Conservation (phyloP, 2,797 vertebrate genomes). For the Enteromius paludinosus region DNA sequence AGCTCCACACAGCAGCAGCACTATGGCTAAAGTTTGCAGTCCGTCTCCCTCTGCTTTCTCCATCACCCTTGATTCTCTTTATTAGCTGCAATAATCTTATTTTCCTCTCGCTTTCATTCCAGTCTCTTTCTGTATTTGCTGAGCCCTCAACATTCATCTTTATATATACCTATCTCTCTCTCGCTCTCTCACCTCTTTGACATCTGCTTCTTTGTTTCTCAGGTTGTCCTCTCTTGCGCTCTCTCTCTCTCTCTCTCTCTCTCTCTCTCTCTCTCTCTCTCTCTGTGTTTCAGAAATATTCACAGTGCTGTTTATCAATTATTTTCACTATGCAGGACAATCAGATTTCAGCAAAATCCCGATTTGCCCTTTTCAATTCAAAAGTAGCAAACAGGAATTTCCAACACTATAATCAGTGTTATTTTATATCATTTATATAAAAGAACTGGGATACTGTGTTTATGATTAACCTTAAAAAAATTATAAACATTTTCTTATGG, state of each 20-base stretch:
- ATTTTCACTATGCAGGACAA: not conserved
- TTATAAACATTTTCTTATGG: not conserved
- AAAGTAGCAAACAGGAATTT: not conserved
- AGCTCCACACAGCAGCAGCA: slow-evolving; percentile 73
- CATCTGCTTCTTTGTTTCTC: slow-evolving; percentile 22
- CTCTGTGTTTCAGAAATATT: slow-evolving; percentile 1
- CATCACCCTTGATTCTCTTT: slow-evolving; percentile 57
- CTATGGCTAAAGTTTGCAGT: slow-evolving; percentile 71
- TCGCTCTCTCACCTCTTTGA: slow-evolving; percentile 1
- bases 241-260: not conserved
- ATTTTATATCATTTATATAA: too few relatives aligned
- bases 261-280: slow-evolving; percentile 6
- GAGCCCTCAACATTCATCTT: not conserved
- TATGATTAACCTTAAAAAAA: too few relatives aligned
- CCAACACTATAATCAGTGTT: too few relatives aligned
- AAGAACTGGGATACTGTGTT: too few relatives aligned
- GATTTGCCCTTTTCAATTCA: not conserved
- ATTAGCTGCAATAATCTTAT: not conserved
- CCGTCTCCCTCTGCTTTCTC: slow-evolving; percentile 69
- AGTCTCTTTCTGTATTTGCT: slow-evolving; percentile 1
- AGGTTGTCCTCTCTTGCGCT: not conserved
- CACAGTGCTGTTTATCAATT: too few relatives aligned
- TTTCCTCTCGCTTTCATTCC: slow-evolving; percentile 1
- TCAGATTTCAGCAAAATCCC: not conserved
- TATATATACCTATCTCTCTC: not conserved